Evolutionary conservation across 2,888 invertebrate genomes (phyloP).

Genomic region (Diploptera punctata): DNA sequence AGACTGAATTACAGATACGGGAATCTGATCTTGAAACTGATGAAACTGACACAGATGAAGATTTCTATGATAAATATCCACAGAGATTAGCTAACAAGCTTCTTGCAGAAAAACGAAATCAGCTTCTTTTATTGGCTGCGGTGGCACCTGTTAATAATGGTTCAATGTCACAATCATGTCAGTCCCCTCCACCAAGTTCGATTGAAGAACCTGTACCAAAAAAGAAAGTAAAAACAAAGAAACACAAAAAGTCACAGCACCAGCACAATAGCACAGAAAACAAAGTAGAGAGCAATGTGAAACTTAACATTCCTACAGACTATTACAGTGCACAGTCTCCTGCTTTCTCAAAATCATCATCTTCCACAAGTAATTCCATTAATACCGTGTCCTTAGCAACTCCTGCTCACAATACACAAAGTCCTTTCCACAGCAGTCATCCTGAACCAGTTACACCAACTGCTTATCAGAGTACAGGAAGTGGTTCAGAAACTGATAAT

Average conservation of each 20-base stretch:
- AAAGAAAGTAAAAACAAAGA: constrained; percentile 66
- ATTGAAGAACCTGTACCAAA: constrained; percentile 52
- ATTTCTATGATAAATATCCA: constrained; percentile 86
- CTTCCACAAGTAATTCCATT: not conserved
- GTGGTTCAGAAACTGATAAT: constrained; percentile 63
- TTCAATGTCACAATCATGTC: constrained; percentile 38
- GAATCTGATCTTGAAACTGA: constrained; percentile 88
- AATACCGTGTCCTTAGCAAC: not conserved
- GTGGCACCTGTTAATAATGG: constrained; percentile 59
- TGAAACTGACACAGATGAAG: constrained; percentile 86
- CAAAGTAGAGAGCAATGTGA: constrained; percentile 57
- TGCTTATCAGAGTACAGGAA: constrained; percentile 49
- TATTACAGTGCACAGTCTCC: constrained; percentile 46
- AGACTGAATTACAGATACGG: constrained; percentile 67
- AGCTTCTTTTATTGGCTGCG: constrained; percentile 67
- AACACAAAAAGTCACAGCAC: constrained; percentile 69
- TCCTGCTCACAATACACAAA: not conserved
- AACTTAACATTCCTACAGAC: constrained; percentile 62
- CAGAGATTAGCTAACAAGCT: constrained; percentile 75
- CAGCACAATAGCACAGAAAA: constrained; percentile 21
- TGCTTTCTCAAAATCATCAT: constrained; percentile 25
- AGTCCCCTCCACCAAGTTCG: constrained; percentile 43
- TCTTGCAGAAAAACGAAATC: constrained; percentile 76
- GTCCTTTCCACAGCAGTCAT: not conserved
- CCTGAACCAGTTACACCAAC: constrained; percentile 46